These are phyloP conservation scores for Mesopsocus fuscifrons DNA, from an alignment of 2,888 invertebrate genomes.

Conservation along the genomic window DNA sequence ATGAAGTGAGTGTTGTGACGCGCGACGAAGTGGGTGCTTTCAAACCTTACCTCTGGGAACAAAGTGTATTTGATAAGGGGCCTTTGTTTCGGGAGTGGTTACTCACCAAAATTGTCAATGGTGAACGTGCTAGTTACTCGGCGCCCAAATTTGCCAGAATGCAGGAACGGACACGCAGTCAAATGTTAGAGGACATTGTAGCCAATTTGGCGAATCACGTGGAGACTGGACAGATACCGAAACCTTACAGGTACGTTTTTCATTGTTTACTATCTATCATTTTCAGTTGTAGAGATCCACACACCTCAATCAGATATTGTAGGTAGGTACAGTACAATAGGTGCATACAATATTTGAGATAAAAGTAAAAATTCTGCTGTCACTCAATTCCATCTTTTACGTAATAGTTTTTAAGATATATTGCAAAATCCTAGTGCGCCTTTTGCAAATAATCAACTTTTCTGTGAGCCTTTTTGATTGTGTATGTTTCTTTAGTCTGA, in stretches of 20 bases:
- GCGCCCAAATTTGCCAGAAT: constrained; percentile 89
- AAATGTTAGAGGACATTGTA: constrained; percentile 87
- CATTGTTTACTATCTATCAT: too few relatives aligned
- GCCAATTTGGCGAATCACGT: constrained; percentile 86
- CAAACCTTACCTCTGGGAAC: constrained; percentile 90
- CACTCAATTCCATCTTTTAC: too few relatives aligned
- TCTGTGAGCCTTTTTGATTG: too few relatives aligned
- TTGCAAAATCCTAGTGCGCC: too few relatives aligned
- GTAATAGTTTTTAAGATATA: too few relatives aligned
- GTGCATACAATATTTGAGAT: too few relatives aligned
- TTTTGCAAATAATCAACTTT: too few relatives aligned
- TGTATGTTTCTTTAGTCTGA: too few relatives aligned
- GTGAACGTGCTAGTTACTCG: constrained; percentile 82
- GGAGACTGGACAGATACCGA: constrained; percentile 88
- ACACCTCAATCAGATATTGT: too few relatives aligned
- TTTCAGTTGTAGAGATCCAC: too few relatives aligned
- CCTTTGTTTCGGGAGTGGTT: constrained; percentile 92
- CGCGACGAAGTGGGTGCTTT: constrained; percentile 89
- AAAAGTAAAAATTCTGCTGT: too few relatives aligned
- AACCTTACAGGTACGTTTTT: constrained; percentile 64
- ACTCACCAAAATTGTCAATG: constrained; percentile 82
- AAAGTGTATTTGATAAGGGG: constrained; percentile 84
- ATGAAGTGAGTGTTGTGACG: constrained; percentile 75
- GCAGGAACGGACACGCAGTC: constrained; percentile 74
- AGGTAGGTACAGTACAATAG: too few relatives aligned